Conservation (phyloP, 1,140 invertebrate species). For the Cardiocondyla obscurior region DNA sequence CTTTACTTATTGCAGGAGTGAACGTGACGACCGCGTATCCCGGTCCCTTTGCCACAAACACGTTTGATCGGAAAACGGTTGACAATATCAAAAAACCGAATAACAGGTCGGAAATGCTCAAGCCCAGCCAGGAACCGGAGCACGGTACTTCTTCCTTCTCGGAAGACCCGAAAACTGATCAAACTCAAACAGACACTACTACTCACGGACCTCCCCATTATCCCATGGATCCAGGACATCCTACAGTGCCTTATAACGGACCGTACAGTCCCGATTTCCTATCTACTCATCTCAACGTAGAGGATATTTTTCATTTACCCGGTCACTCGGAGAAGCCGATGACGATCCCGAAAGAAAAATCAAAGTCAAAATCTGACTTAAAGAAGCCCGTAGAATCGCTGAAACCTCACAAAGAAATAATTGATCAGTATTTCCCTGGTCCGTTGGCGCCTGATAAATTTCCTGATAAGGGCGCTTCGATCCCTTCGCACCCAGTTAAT, state of each 20-base stretch:
- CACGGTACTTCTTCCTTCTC: slow-evolving; percentile 42
- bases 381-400: slow-evolving; percentile 79
- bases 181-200: slow-evolving; percentile 22
- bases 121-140: slow-evolving; percentile 68
- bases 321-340: slow-evolving; percentile 69
- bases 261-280: slow-evolving; percentile 83
- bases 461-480: slow-evolving; percentile 53
- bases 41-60: slow-evolving; percentile 73
- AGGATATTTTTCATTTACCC: slow-evolving; percentile 78
- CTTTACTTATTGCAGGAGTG: slow-evolving; percentile 82
- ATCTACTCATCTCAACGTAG: slow-evolving; percentile 76
- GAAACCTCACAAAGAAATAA: slow-evolving; percentile 69
- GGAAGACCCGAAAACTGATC: slow-evolving; percentile 57
- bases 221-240: slow-evolving; percentile 81
- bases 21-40: slow-evolving; percentile 75
- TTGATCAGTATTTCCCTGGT: slow-evolving; percentile 77
- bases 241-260: slow-evolving; percentile 79
- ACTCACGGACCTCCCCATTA: slow-evolving; percentile 74
- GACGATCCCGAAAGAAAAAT: slow-evolving; percentile 71
- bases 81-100: slow-evolving; percentile 70
- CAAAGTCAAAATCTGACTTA: slow-evolving; percentile 70
- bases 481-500: slow-evolving; percentile 8
- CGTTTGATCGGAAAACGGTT: slow-evolving; percentile 64
- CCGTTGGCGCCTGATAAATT: slow-evolving; percentile 77
- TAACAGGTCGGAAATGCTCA: slow-evolving; percentile 70